Percentiles rank a stretch among this genome's conserved stretches.
These are phyloP conservation scores for Pachyuromys duprasi DNA, from an alignment of 2,797 vertebrate species.

Conservation along the genomic window DNA sequence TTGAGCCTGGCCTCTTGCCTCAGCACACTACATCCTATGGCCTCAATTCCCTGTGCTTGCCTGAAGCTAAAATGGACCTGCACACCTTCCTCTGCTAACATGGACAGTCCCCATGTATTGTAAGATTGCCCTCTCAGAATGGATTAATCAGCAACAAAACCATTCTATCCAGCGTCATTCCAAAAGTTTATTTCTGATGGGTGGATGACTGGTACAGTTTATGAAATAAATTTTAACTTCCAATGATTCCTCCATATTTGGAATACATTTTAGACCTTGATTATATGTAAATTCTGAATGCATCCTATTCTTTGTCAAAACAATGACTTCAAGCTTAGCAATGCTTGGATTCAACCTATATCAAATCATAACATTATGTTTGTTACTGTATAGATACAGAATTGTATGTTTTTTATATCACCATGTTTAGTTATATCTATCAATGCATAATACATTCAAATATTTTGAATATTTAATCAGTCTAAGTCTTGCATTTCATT, in stretches of 20 bases:
- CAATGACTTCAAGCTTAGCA: neutral
- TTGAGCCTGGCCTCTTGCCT: neutral
- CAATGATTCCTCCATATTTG: neutral
- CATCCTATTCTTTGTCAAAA: neutral
- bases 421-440: neutral
- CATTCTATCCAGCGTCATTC: neutral
- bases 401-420: neutral
- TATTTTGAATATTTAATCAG: slow-evolving; percentile 53
- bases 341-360: neutral
- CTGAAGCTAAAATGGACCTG: neutral
- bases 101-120: neutral
- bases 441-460: neutral
- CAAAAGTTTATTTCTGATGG: slow-evolving; percentile 8
- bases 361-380: neutral
- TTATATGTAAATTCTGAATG: neutral
- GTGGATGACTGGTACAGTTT: neutral
- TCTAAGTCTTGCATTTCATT: neutral
- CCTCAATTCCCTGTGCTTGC: neutral
- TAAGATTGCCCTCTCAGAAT: neutral
- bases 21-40: neutral
- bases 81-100: neutral
- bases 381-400: neutral
- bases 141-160: neutral
- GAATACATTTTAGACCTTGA: neutral
- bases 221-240: neutral